A percentile compares a stretch with the other conserved stretches of the same genome.
phyloP scores from a whole-genome alignment of 2,113 vertebrate species.

The Parotia lawesii region DNA sequence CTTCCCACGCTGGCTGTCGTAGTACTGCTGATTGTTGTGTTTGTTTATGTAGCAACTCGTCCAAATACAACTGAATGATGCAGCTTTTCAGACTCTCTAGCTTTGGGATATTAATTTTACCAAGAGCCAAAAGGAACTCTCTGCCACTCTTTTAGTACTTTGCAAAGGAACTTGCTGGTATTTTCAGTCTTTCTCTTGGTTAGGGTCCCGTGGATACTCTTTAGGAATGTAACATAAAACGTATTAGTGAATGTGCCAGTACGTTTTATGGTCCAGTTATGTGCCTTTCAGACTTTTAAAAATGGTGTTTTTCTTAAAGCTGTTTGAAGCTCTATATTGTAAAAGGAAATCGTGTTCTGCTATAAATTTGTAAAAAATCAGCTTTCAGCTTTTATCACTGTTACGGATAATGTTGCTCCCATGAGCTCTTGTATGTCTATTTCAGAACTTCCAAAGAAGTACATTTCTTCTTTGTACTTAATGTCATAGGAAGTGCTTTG shows the following conservation, averaged over 20 bases:
- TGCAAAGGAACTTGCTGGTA: constrained; percentile 24
- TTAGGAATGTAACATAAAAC: constrained; percentile 67
- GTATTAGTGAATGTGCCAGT: constrained; percentile 64
- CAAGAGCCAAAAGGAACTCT: constrained; percentile 50
- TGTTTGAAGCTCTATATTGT: constrained; percentile 27
- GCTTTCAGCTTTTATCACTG: constrained; percentile 48
- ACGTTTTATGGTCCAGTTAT: constrained; percentile 68
- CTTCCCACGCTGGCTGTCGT: constrained; percentile 87
- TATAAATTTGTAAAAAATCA: constrained; percentile 53
- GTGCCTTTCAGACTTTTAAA: constrained; percentile 80
- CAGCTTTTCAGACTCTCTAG: neutral
- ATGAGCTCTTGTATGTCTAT: constrained; percentile 37
- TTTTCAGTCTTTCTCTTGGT: constrained; percentile 65
- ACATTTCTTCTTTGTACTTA: constrained; percentile 67
- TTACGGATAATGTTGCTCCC: constrained; percentile 38
- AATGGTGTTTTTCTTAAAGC: constrained; percentile 50
- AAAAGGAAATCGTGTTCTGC: constrained; percentile 36
- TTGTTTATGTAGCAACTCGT: constrained; percentile 93
- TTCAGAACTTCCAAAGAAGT: constrained; percentile 70
- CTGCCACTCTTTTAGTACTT: constrained; percentile 3
- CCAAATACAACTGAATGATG: constrained; percentile 82
- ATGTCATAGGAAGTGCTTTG: constrained; percentile 72
- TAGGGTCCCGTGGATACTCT: constrained; percentile 44
- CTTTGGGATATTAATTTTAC: constrained; percentile 11
- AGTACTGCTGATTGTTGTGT: constrained; percentile 89